A percentile compares a stretch with the other conserved stretches of the same genome.
Conservation (phyloP, 1,140 invertebrate species). For the Lysiphlebus fabarum region DNA sequence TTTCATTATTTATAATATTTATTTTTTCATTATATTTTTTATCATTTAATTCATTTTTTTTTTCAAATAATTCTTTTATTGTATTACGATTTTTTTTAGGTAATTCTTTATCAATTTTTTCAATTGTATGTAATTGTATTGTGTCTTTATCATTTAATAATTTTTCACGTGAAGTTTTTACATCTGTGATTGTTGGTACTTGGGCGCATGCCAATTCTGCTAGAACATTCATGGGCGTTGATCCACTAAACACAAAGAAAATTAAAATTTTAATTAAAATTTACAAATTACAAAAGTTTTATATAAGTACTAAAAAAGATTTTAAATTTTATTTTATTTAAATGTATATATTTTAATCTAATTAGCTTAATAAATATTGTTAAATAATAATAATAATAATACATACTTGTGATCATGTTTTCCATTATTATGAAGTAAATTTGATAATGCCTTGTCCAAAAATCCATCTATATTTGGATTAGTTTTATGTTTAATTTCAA, state of each 20-base stretch:
- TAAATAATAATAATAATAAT: constrained; percentile 7
- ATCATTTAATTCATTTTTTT: constrained; percentile 49
- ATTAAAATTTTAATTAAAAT: constrained; percentile 3
- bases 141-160: constrained; percentile 5
- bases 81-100: constrained; percentile 45
- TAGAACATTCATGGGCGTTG: constrained; percentile 52
- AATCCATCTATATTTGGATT: constrained; percentile 41
- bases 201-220: constrained; percentile 52
- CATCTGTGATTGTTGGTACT: constrained; percentile 39
- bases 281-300: background rate
- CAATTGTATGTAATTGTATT: background rate
- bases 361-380: background rate
- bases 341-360: too few relatives aligned
- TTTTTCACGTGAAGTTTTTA: constrained; percentile 17
- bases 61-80: constrained; percentile 51
- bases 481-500: constrained; percentile 41
- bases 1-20: constrained; percentile 20
- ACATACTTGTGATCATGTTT: constrained; percentile 53
- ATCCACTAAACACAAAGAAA: constrained; percentile 39
- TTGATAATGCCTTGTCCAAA: constrained; percentile 49
- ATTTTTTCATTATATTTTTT: constrained; percentile 36
- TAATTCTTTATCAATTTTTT: constrained; percentile 22
- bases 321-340: constrained; percentile 9
- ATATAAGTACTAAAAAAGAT: background rate
- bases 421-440: constrained; percentile 47